phyloP scores from a whole-genome alignment of 2,888 invertebrate species.

The Frankliniella intonsa region DNA sequence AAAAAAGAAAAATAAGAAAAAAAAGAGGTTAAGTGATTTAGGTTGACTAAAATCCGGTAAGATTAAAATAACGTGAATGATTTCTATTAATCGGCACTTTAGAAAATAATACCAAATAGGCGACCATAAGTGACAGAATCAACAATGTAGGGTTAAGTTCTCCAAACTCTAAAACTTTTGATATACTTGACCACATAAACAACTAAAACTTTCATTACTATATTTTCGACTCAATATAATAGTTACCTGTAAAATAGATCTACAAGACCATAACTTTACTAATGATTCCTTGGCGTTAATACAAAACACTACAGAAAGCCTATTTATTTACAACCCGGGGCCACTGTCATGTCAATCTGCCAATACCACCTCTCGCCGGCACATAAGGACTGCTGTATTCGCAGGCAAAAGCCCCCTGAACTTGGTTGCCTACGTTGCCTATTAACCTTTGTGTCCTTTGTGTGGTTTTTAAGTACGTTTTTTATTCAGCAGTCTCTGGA shows the following conservation, averaged over 20 bases:
- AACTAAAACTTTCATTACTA: neutral
- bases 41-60: too few species aligned
- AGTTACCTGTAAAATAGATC: neutral
- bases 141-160: neutral
- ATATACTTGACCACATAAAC: neutral
- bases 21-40: neutral
- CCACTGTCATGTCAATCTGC: too few species aligned
- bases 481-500: too few species aligned
- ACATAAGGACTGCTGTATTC: too few species aligned
- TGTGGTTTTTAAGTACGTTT: too few species aligned
- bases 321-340: constrained; percentile 3
- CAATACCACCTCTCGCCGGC: too few species aligned
- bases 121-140: neutral
- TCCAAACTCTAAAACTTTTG: neutral
- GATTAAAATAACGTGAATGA: too few species aligned
- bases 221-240: neutral
- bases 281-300: neutral
- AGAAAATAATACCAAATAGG: too few species aligned
- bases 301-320: neutral
- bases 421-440: too few species aligned
- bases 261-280: neutral
- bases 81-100: too few species aligned
- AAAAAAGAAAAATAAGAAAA: neutral
- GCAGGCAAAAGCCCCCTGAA: too few species aligned
- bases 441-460: too few species aligned